phyloP scores from a whole-genome alignment of 2,797 vertebrate genomes.

The Sebastes steindachneri region DNA sequence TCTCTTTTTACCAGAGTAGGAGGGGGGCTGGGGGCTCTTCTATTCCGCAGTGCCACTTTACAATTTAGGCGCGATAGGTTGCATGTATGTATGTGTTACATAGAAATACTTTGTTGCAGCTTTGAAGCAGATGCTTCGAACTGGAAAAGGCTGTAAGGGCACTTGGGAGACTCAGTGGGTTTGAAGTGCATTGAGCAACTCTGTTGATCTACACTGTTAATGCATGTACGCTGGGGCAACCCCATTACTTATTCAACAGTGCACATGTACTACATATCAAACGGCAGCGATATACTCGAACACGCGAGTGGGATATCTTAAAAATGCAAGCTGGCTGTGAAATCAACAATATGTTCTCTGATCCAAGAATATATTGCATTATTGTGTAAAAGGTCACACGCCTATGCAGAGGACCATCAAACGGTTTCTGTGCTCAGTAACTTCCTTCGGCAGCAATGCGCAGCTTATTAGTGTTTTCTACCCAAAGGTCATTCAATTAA shows the following conservation, averaged over 20 bases:
- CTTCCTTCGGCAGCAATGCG: conserved; percentile 12
- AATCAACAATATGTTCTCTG: conserved; percentile 64
- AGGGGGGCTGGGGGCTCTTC: background rate
- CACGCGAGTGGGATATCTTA: conserved; percentile 38
- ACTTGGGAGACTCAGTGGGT: conserved; percentile 48
- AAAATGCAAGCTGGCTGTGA: conserved; percentile 64
- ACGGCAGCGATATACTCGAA: conserved; percentile 56
- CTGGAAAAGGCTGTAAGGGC: conserved; percentile 44
- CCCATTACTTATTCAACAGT: conserved; percentile 76
- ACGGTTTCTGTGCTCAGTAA: conserved; percentile 17
- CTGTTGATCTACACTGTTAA: conserved; percentile 56
- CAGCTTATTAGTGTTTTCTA: conserved; percentile 33
- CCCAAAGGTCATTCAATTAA: conserved; percentile 51
- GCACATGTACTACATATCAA: conserved; percentile 66
- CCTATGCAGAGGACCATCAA: conserved; percentile 20
- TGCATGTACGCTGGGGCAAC: conserved; percentile 54
- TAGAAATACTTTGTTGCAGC: conserved; percentile 23
- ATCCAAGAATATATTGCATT: conserved; percentile 55
- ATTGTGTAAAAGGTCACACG: conserved; percentile 61
- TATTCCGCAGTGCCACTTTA: conserved; percentile 28
- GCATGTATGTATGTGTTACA: conserved; percentile 26
- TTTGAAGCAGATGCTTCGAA: conserved; percentile 38
- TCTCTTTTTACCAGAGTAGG: conserved; percentile 10
- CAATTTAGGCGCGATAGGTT: conserved; percentile 34
- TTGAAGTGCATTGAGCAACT: conserved; percentile 58